Evolutionary conservation across 2,797 vertebrate species (phyloP).

Genomic region (Brachyrhaphis roseni): DNA sequence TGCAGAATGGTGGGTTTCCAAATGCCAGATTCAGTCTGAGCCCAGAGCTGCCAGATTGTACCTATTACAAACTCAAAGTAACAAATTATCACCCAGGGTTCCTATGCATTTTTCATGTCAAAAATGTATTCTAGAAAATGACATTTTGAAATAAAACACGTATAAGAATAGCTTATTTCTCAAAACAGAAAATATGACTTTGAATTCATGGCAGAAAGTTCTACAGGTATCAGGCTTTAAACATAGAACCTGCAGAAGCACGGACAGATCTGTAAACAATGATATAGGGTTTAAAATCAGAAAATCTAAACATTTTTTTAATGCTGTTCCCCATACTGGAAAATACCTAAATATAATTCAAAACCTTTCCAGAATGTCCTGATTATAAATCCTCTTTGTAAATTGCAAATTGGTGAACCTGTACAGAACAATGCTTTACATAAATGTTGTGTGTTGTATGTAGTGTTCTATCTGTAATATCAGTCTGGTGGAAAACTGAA

Average conservation of each 20-base stretch:
- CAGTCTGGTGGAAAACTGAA: conserved; percentile 40
- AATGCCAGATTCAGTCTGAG: conserved; percentile 56
- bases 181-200: background rate
- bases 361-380: background rate
- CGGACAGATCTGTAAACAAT: background rate
- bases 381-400: conserved; percentile 26
- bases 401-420: conserved; percentile 52
- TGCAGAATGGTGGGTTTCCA: conserved; percentile 69
- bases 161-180: background rate
- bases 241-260: background rate
- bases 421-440: conserved; percentile 37
- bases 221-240: background rate
- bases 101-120: background rate
- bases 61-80: conserved; percentile 40
- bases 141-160: background rate
- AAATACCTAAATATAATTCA: background rate
- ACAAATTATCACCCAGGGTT: conserved; percentile 32
- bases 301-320: background rate
- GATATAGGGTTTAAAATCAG: background rate
- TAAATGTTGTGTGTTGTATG: conserved; percentile 39
- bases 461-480: conserved; percentile 42
- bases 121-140: background rate
- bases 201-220: background rate
- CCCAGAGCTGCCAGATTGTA: conserved; percentile 44
- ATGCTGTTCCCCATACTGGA: background rate